Percentiles rank a stretch among this genome's conserved stretches.
These are phyloP conservation scores for Tursiops truncatus DNA, from an alignment of 2,113 vertebrate genomes.

Conservation along the genomic window DNA sequence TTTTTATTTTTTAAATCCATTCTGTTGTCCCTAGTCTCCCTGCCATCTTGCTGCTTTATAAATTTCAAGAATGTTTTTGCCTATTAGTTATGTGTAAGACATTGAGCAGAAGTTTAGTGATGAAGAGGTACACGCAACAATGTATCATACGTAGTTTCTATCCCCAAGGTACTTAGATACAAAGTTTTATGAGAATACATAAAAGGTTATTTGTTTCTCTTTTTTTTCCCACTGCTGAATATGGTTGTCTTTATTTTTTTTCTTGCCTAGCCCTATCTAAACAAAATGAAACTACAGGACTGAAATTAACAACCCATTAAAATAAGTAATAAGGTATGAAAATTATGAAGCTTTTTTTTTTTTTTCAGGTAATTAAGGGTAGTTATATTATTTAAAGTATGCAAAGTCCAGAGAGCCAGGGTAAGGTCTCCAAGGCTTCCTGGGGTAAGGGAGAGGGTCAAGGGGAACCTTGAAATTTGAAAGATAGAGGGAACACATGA, in stretches of 20 bases:
- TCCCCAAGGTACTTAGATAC: background rate
- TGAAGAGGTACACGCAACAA: background rate
- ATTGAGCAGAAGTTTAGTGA: background rate
- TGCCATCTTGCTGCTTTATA: background rate
- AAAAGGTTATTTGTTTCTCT: background rate
- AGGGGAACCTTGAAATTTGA: constrained; percentile 79
- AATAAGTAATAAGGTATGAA: constrained; percentile 90
- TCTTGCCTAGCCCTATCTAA: constrained; percentile 86
- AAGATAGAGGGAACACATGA: constrained; percentile 80
- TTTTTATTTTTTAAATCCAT: background rate
- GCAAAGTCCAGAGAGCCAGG: constrained; percentile 86
- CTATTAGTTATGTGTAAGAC: background rate
- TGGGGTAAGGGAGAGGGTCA: constrained; percentile 56
- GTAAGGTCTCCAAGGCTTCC: constrained; percentile 81
- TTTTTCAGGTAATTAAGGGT: constrained; percentile 82
- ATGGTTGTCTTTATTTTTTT: constrained; percentile 86
- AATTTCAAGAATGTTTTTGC: background rate
- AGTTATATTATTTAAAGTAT: constrained; percentile 89
- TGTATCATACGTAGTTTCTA: background rate
- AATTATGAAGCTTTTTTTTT: constrained; percentile 87
- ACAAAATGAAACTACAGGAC: constrained; percentile 88
- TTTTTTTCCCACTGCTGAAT: constrained; percentile 82
- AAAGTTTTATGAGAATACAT: background rate
- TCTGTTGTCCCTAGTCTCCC: background rate
- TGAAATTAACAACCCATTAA: constrained; percentile 89